Evolutionary conservation across 1,140 invertebrate genomes (phyloP), one percentile per base, ranked within the genome.

Genomic region (Lordiphosa clarofinis): DNA sequence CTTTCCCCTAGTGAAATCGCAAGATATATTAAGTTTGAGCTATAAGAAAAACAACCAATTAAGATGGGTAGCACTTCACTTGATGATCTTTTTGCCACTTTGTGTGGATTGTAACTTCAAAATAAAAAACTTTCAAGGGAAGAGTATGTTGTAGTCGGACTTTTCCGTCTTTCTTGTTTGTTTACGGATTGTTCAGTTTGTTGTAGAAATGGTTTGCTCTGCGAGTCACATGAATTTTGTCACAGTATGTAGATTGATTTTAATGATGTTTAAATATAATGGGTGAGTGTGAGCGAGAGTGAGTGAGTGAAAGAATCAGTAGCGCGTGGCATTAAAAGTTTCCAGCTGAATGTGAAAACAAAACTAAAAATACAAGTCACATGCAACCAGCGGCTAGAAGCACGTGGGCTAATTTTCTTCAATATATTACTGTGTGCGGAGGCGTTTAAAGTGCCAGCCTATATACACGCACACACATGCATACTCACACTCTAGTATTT

Each of bases 201-300:
- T 19, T 15, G 12, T 35, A 37, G 12, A 35, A 35, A 13, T 10
- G 12, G 11, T 12, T 10, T 13, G 21, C 37, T 53, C 24, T 37
- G 39, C 35, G 13, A 82, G 76, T 82, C 76, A 72, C 76, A 82
- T 82, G 76, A 82, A 81, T 81, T 75, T 72, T 82, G 76, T 81
- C 76, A 53, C 59, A 58, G 76, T 82, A 43, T 82, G 57, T 67
- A 82, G 75, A 81, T 82, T 82, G 76, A 75, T 79, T 79, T 78
- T 64, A 79, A 73, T 68, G 69, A 56, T 71, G 66, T 53, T 40
- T 60, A 81, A 60, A 74, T 69, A 43, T 31, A 60, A 44, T 37
- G 65, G 47, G 60, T 65, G 62, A 36, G 39, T 12, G 8, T 15
- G 43, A 8, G 24, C 37, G 42, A 8, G 24, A 39, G 42, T 33